Evolutionary conservation across 92 coral and sea anemone genomes (phyloP).

Genomic region (Parazoanthus swiftii): DNA sequence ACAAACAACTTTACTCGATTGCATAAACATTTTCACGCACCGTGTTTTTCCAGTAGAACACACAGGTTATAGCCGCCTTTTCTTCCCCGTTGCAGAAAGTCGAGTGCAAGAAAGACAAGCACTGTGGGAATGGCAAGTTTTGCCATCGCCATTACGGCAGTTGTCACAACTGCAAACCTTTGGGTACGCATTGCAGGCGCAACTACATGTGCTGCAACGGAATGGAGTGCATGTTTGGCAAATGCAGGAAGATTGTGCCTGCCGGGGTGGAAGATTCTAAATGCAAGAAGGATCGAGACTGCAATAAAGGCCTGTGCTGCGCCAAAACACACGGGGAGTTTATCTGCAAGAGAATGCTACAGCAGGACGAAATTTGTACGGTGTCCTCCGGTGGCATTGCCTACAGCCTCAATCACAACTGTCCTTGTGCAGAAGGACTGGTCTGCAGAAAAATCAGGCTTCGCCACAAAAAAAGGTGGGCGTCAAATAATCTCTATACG

Average conservation of each 20-base stretch:
- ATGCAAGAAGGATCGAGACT: constrained; percentile 77
- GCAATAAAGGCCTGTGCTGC: constrained; percentile 88
- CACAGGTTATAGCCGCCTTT: neutral
- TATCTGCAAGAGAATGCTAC: constrained; percentile 80
- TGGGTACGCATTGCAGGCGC: constrained; percentile 78
- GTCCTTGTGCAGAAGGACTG: constrained; percentile 90
- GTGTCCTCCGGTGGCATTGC: constrained; percentile 93
- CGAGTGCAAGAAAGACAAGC: constrained; percentile 82
- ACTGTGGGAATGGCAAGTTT: constrained; percentile 72
- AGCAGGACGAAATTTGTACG: constrained; percentile 74
- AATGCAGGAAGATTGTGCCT: constrained; percentile 70
- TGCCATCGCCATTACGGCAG: constrained; percentile 93
- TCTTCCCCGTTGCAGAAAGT: constrained; percentile 35
- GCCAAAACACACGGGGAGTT: constrained; percentile 93
- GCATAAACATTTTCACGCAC: neutral
- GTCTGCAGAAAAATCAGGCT: constrained; percentile 72
- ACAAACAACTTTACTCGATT: no score
- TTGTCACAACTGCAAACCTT: constrained; percentile 80
- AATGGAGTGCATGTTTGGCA: constrained; percentile 94
- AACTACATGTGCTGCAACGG: constrained; percentile 82
- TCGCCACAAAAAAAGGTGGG: constrained; percentile 72
- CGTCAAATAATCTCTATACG: neutral
- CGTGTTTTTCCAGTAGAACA: neutral
- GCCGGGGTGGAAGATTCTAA: constrained; percentile 71
- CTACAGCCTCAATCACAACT: constrained; percentile 81